phyloP scores from a whole-genome alignment of 1,140 invertebrate genomes.

The Muscidifurax raptorellus region DNA sequence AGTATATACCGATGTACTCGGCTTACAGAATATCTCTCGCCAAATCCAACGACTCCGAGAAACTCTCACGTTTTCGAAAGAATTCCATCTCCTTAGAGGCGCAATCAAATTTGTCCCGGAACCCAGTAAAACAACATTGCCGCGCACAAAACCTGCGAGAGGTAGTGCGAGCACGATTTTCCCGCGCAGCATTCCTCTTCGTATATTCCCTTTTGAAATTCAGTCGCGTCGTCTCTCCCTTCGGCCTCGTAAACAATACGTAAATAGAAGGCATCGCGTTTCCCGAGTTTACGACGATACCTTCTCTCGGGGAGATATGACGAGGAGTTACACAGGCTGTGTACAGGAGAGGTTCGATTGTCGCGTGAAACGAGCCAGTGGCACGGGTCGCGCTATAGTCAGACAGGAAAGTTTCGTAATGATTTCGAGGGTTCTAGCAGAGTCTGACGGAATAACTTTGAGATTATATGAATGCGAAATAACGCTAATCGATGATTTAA shows the following conservation, averaged over 20 bases:
- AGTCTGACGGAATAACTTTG: not conserved
- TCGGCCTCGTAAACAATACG: slow-evolving; percentile 1
- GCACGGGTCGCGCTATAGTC: no score
- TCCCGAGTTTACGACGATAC: not conserved
- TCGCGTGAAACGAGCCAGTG: not conserved
- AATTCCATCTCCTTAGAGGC: not conserved
- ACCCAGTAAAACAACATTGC: not conserved
- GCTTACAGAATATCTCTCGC: not conserved
- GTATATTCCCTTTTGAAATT: not conserved
- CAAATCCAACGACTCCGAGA: not conserved
- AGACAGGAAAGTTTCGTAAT: not conserved
- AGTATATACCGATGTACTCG: no score
- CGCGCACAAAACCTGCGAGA: not conserved
- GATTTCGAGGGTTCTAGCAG: not conserved
- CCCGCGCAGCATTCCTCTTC: not conserved
- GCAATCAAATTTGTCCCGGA: not conserved
- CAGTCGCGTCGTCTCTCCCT: not conserved
- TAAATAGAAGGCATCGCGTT: not conserved
- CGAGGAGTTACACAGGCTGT: not conserved
- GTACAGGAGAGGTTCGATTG: not conserved
- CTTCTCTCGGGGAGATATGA: not conserved
- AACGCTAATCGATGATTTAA: not conserved
- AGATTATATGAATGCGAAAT: not conserved
- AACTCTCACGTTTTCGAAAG: not conserved
- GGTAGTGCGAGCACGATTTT: not conserved